Evolutionary conservation across 2,888 invertebrate species (phyloP), one percentile per base, ranked within the genome.

Genomic region (Epinotia demarniana): DNA sequence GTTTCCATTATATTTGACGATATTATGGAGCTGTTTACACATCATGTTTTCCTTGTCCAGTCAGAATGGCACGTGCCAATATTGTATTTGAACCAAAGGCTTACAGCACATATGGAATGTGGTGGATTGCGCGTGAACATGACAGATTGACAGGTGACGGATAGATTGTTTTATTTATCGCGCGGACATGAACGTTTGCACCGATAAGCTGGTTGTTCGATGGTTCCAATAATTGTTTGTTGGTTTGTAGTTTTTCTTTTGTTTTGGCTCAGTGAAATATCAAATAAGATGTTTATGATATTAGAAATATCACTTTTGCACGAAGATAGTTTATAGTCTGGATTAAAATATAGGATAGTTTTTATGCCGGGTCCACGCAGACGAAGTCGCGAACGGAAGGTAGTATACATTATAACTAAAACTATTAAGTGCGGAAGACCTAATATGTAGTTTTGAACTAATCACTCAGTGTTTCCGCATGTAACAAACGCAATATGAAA

Each of bases 111-210:
- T 18, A 33, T 19, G 19, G 16, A 68, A 68, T 19, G 19, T 19
- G 55, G 18, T 39, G 39, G 3, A 43, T 67, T 43, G 57, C 4
- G 13, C 19, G 67, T 19, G 19, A 58, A 68, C 13, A 19, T 55
- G 57, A 68, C 57, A 57, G 55, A 8, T 55, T 68, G 57, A 43
- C 68, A 43, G 43, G 68, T 58, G 57, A 58, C 8, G 55, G 18
- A 68, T 39, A 19, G 43, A 68, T 68, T 43, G 55, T 55, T 68
- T 57, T 68, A 58, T 68, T 68, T 13, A 57, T 58, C 16, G 16
- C 67, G 16, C 39, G 8, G 57, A 43, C 67, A 57, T 39, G n/a
- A 27, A 11, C 55, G 57, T 68, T 66, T 33, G 67, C 12, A 55
- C 55, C 19, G 33, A 39, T 67, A 67, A 67, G 39, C 67, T 19